Conservation (phyloP, 37 sponge, comb jelly and placozoan genomes). For the Lycopodina hypogea region DNA sequence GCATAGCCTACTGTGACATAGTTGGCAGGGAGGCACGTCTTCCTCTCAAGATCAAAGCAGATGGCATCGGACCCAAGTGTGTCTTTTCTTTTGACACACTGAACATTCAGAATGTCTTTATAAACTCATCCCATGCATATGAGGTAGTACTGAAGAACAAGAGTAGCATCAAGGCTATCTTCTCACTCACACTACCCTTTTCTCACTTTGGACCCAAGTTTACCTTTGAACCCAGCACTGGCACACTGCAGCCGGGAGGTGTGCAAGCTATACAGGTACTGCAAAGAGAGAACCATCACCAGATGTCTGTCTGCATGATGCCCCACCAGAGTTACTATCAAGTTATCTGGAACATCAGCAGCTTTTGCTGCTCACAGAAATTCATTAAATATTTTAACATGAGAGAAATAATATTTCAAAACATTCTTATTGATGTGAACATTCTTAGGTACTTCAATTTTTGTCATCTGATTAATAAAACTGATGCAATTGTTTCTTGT, state of each 20-base stretch:
- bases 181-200: conserved; percentile 34
- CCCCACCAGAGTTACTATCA: too few species aligned
- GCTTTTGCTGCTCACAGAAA: too few species aligned
- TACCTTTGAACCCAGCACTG: conserved; percentile 78
- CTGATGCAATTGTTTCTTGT: too few species aligned
- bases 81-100: conserved; percentile 89
- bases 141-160: conserved; percentile 92
- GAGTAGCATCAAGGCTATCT: conserved; percentile 86
- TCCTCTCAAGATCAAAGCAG: conserved; percentile 86
- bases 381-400: too few species aligned
- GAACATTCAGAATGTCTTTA: conserved; percentile 93
- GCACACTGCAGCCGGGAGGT: conserved; percentile 78
- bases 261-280: conserved; percentile 88
- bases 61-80: conserved; percentile 87
- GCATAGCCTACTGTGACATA: conserved; percentile 87
- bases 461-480: too few species aligned
- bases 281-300: too few species aligned
- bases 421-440: too few species aligned
- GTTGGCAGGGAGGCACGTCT: conserved; percentile 92
- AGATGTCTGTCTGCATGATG: not conserved
- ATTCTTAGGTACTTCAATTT: too few species aligned
- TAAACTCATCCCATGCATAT: conserved; percentile 91
- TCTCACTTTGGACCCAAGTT: conserved; percentile 90
- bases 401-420: too few species aligned
- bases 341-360: too few species aligned